Evolutionary conservation across 2,888 invertebrate genomes (phyloP), one percentile per base, ranked within the genome.

Genomic region (Xestia xanthographa): DNA sequence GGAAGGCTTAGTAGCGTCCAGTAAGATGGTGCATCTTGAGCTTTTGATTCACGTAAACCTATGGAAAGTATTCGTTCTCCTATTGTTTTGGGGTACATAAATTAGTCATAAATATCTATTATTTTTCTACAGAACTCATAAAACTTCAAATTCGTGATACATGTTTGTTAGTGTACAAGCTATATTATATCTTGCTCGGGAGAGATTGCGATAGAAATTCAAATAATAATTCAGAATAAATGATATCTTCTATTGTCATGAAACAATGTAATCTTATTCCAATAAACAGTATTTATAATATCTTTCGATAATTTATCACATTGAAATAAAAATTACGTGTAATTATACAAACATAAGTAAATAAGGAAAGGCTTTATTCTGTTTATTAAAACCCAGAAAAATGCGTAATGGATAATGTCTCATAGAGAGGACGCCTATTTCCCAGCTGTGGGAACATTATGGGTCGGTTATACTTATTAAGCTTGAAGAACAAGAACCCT

Each of bases 191-290:
- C 22, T 80, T 65, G 48, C n/a, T 26, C n/a, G n/a, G n/a, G n/a
- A n/a, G 4, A 45, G 56, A 76, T 71, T 58, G 17, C 5, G 20
- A 80, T 80, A 71, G 17, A 71, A 71, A 68, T 82, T 65, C 26
- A 58, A 80, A 43, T 53, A 75, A 80, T n/a, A 58, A 75, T 72
- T 68, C 26, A 56, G 74, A 70, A 75, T 84, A 77, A 53, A 65
- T 60, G 5, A 34, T 72, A 70, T 58, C 56, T 65, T 22, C n/a
- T 72, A 63, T 72, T 75, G 58, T 26, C 41, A 48, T 14, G 53
- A 60, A 66, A 41, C 14, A 58, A 77, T 73, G 8, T 65, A 56
- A 74, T 79, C 67, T 74, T 45, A 45, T 82, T 67, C 63, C 48
- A 71, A 74, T 70, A 70, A 74, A 83, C n/a, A 79, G n/a, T 48